Evolutionary conservation across 2,797 vertebrate species (phyloP).

Genomic region (Melopsittacus undulatus): DNA sequence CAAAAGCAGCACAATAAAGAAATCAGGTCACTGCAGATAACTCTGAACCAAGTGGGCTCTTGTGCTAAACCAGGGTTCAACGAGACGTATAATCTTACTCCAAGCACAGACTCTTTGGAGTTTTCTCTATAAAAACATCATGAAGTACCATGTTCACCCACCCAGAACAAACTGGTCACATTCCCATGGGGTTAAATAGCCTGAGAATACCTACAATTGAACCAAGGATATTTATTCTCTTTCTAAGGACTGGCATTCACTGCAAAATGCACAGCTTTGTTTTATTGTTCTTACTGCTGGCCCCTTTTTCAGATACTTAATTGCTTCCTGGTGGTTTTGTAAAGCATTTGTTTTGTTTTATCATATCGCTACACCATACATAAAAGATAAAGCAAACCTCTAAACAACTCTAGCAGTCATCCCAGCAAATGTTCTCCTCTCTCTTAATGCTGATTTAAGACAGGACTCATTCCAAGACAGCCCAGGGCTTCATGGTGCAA

Average conservation of each 20-base stretch:
- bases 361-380: background rate
- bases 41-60: background rate
- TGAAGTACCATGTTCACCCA: background rate
- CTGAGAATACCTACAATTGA: background rate
- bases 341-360: slow-evolving; percentile 35
- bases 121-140: background rate
- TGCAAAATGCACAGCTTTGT: background rate
- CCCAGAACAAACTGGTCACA: background rate
- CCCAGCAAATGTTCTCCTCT: background rate
- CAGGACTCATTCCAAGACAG: background rate
- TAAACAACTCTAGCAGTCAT: background rate
- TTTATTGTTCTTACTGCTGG: background rate
- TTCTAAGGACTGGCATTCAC: background rate
- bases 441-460: background rate
- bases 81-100: background rate
- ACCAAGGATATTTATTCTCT: background rate
- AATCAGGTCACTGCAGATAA: background rate
- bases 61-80: background rate
- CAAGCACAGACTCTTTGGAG: background rate
- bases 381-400: slow-evolving; percentile 8
- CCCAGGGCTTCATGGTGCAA: background rate
- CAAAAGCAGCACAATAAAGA: background rate
- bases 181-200: background rate
- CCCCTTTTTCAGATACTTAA: background rate
- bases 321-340: slow-evolving; percentile 10